phyloP scores from a whole-genome alignment of 1,140 invertebrate genomes.

The Lasioglossum albipes region DNA sequence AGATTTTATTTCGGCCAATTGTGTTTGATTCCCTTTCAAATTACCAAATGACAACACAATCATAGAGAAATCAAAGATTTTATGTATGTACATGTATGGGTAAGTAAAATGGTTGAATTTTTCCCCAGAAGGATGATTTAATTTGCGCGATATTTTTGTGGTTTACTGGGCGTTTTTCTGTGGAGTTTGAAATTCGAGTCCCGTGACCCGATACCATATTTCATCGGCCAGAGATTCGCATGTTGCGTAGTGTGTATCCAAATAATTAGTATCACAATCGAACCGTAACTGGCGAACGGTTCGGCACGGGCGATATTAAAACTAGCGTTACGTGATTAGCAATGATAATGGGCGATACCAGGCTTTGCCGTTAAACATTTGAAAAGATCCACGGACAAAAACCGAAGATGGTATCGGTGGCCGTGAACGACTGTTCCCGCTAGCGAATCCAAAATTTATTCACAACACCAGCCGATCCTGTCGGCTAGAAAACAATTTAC shows the following conservation, averaged over 20 bases:
- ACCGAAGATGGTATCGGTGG: slow-evolving; percentile 13
- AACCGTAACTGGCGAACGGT: not conserved
- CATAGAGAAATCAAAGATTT: too few relatives aligned
- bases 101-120: too few relatives aligned
- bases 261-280: slow-evolving; percentile 1
- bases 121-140: too few relatives aligned
- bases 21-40: too few relatives aligned
- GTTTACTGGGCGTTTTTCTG: too few relatives aligned
- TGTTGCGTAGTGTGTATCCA: not conserved
- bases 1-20: too few relatives aligned
- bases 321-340: slow-evolving; percentile 8
- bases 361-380: slow-evolving; percentile 9
- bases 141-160: too few relatives aligned
- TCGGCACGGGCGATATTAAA: not conserved
- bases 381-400: slow-evolving; percentile 17
- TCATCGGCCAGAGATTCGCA: not conserved
- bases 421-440: slow-evolving; percentile 14
- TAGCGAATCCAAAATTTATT: slow-evolving; percentile 13
- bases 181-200: too few relatives aligned
- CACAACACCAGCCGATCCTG: not conserved
- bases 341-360: slow-evolving; percentile 7
- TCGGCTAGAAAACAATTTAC: slow-evolving; percentile 32
- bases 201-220: not conserved
- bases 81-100: too few relatives aligned
- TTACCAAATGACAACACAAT: too few relatives aligned